phyloP scores from a whole-genome alignment of 2,888 invertebrate species.

The Lissonota sp. region DNA sequence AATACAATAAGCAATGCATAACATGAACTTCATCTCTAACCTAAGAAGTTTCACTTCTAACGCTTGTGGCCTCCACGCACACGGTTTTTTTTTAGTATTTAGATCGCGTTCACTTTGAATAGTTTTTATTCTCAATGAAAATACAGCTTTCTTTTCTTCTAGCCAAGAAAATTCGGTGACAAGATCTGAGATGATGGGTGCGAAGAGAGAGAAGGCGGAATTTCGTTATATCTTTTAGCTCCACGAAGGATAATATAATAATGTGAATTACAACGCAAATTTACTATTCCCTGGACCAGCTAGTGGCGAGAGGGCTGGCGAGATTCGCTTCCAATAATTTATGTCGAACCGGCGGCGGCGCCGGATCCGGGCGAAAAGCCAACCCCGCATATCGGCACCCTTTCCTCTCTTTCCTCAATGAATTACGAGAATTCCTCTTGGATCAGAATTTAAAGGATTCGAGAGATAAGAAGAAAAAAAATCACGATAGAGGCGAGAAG shows the following conservation, averaged over 20 bases:
- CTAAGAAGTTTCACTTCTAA: too few relatives aligned
- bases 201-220: constrained; percentile 5
- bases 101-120: too few relatives aligned
- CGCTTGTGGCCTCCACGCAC: too few relatives aligned
- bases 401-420: constrained; percentile 32
- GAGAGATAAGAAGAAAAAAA: constrained; percentile 11
- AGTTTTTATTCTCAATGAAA: too few relatives aligned
- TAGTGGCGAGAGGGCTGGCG: constrained; percentile 16
- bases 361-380: constrained; percentile 59
- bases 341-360: constrained; percentile 61
- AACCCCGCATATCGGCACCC: background rate
- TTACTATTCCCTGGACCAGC: constrained; percentile 22
- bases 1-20: too few relatives aligned
- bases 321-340: constrained; percentile 60
- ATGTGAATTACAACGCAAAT: constrained; percentile 47
- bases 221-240: constrained; percentile 15
- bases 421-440: constrained; percentile 60
- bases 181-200: constrained; percentile 16
- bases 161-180: constrained; percentile 17
- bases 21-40: too few relatives aligned
- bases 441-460: constrained; percentile 61
- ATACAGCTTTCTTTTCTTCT: too few relatives aligned
- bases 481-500: background rate
- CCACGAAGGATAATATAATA: constrained; percentile 37
- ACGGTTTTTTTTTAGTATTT: too few relatives aligned